A percentile compares a stretch with the other conserved stretches of the same genome.
Evolutionary conservation across 2,113 vertebrate species (phyloP).

Genomic region (Protomyctophum bolini): DNA sequence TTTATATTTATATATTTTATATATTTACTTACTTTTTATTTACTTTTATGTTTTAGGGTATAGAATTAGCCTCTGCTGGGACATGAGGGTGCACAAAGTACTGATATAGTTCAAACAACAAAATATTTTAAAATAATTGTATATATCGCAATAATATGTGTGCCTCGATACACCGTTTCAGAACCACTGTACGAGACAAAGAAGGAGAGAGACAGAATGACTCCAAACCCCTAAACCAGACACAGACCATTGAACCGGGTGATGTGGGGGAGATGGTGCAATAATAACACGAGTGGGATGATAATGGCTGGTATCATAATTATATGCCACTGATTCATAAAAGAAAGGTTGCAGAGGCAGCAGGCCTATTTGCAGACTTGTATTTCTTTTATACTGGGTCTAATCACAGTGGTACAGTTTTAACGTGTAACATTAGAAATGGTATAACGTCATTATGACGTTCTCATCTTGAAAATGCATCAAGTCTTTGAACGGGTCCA

Average conservation of each 20-base stretch:
- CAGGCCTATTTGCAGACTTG: background rate
- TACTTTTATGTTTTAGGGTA: too few relatives aligned
- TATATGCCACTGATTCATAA: slow-evolving; percentile 18
- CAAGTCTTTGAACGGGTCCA: background rate
- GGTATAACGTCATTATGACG: slow-evolving; percentile 15
- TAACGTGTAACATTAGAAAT: slow-evolving; percentile 17
- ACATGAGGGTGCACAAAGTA: too few relatives aligned
- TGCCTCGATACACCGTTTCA: too few relatives aligned
- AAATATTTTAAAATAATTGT: too few relatives aligned
- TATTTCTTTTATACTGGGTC: slow-evolving; percentile 4
- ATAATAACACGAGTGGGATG: slow-evolving; percentile 40
- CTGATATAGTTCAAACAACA: too few relatives aligned
- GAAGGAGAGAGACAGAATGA: background rate
- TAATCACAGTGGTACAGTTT: background rate
- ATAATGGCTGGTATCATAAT: slow-evolving; percentile 42
- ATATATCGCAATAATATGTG: too few relatives aligned
- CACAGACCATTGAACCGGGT: slow-evolving; percentile 13
- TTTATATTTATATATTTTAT: too few relatives aligned
- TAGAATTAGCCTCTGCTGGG: too few relatives aligned
- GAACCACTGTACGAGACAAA: background rate
- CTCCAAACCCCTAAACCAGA: slow-evolving; percentile 12
- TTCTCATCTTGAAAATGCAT: slow-evolving; percentile 1
- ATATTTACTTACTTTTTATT: too few relatives aligned
- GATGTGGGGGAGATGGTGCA: slow-evolving; percentile 41
- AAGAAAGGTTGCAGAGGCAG: slow-evolving; percentile 6